Evolutionary conservation across 2,888 invertebrate species (phyloP).

Genomic region (Carabus problematicus): DNA sequence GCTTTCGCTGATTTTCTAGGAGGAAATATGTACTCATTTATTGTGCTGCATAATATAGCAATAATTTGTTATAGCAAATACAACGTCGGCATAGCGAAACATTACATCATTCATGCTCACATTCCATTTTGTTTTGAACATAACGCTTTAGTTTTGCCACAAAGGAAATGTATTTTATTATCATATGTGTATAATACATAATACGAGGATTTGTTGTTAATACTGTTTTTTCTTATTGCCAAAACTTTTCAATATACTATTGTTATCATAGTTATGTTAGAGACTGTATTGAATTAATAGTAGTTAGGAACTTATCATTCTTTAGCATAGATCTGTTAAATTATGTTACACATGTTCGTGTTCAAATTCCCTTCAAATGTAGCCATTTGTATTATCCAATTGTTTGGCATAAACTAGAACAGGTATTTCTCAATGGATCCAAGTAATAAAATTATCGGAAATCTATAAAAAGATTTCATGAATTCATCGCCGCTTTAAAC

Average conservation of each 20-base stretch:
- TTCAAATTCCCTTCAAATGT: too few relatives aligned
- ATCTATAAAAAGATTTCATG: constrained; percentile 11
- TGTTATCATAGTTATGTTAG: too few relatives aligned
- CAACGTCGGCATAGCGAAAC: constrained; percentile 16
- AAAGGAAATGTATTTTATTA: constrained; percentile 34
- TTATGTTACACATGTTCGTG: too few relatives aligned
- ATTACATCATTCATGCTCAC: constrained; percentile 29
- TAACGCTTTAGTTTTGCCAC: constrained; percentile 6
- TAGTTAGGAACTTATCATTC: too few relatives aligned
- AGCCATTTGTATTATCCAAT: too few relatives aligned
- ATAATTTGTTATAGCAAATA: constrained; percentile 34
- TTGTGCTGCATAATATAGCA: constrained; percentile 32
- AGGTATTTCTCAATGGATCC: too few relatives aligned
- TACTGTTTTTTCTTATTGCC: too few relatives aligned
- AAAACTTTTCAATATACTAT: too few relatives aligned
- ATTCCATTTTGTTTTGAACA: constrained; percentile 14
- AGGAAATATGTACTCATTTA: constrained; percentile 15
- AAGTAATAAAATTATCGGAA: neutral
- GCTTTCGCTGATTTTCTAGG: constrained; percentile 14
- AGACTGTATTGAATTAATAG: too few relatives aligned
- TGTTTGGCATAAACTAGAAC: too few relatives aligned
- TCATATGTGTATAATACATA: neutral
- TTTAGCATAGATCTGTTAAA: too few relatives aligned
- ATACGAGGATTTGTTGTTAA: too few relatives aligned
- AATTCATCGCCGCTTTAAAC: constrained; percentile 36